Evolutionary conservation across 2,797 vertebrate species (phyloP), one percentile per base, ranked within the genome.

Genomic region (Hydrocynus forskahlii): DNA sequence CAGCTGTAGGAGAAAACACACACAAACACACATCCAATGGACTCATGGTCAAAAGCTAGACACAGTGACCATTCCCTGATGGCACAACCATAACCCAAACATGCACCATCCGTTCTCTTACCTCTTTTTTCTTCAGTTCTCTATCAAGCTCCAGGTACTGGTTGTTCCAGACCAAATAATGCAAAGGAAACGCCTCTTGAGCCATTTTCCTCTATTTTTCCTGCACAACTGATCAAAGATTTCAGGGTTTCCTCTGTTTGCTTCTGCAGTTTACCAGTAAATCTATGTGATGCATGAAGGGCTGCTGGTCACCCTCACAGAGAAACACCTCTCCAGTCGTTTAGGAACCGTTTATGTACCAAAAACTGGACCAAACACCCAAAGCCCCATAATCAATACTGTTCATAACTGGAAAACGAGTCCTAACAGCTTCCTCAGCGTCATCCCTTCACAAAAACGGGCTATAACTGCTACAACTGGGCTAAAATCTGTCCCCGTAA

Each of bases 111-210:
- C 0, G 43, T 45, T 48, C 13, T 64, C 90, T 86, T 86, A 97
- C 97, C 95, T 96, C 91, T 9, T 93, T 93, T 86, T 93, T 95
- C 92, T 95, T 95, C 88, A 98, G 94, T 85, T 96, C 96, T 84
- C 94, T 91, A 78, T 97, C 97, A 70, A 98, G 95, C 87, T 97
- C 96, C 87, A 95, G 92, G 86, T 96, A 97, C 90, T 94, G 95
- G 88, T 98, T 98, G 90, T 95, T 96, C 97, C 97, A 98, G 78
- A 97, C 97, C 76, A 97, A 93, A 80, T 92, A 90, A 92, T 98
- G 97, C 87, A 98, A 91, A 79, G 95, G 95, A 89, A 95, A 97
- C 86, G 93, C 93, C 92, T 95, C 94, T 82, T 92, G 89, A 75
- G 91, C 94, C 95, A 95, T 95, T 85, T 87, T 76, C 68, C 0